Percentiles rank a stretch among this genome's conserved stretches.
phyloP scores from a whole-genome alignment of 1,140 invertebrate species.

The Drosophila athabasca region DNA sequence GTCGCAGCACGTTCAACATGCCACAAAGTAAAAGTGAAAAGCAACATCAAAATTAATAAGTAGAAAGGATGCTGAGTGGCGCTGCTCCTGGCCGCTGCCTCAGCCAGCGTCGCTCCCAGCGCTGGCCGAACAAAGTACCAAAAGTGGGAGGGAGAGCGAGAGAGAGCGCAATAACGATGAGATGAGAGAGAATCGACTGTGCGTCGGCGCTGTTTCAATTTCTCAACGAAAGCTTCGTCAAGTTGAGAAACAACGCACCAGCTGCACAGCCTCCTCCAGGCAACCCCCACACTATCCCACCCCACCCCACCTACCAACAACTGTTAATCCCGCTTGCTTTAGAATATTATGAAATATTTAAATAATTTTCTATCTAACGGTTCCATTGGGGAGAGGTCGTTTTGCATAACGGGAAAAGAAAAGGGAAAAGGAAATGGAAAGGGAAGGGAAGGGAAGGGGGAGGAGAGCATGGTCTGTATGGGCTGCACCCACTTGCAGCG shows the following conservation, averaged over 20 bases:
- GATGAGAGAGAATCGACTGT: slow-evolving; percentile 19
- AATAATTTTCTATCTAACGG: background rate
- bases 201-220: slow-evolving; percentile 67
- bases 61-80: slow-evolving; percentile 74
- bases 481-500: slow-evolving; percentile 11
- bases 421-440: no score
- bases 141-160: slow-evolving; percentile 24
- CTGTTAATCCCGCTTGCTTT: slow-evolving; percentile 9
- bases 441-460: no score
- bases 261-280: slow-evolving; percentile 7
- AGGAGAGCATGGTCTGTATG: background rate
- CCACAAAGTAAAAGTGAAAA: slow-evolving; percentile 82
- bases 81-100: slow-evolving; percentile 22
- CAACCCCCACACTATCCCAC: no score
- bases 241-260: slow-evolving; percentile 43
- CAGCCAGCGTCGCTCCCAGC: background rate
- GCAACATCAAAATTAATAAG: slow-evolving; percentile 81
- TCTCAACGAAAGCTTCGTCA: slow-evolving; percentile 68
- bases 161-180: background rate
- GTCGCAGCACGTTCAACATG: slow-evolving; percentile 61
- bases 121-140: slow-evolving; percentile 21
- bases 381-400: no score
- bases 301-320: slow-evolving; percentile 8
- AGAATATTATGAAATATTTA: slow-evolving; percentile 5
- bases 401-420: no score